Evolutionary conservation across 2,113 vertebrate species (phyloP).

Genomic region (Polyodon spathula): DNA sequence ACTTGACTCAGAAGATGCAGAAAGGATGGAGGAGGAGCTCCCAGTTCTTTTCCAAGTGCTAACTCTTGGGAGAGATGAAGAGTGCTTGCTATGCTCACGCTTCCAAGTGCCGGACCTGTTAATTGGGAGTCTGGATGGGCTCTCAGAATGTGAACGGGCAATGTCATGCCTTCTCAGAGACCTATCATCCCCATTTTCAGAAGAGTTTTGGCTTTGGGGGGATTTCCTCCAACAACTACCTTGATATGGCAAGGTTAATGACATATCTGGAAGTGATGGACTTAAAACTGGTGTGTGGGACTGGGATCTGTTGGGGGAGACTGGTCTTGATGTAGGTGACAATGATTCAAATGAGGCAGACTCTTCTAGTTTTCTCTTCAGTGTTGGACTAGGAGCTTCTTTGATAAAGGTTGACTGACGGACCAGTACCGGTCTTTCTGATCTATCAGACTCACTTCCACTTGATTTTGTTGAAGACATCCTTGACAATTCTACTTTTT

Average conservation of each 20-base stretch:
- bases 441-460: conserved; percentile 77
- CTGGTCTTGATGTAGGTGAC: conserved; percentile 66
- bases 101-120: conserved; percentile 94
- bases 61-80: conserved; percentile 86
- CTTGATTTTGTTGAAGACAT: conserved; percentile 81
- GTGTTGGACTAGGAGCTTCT: conserved; percentile 85
- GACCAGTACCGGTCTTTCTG: conserved; percentile 83
- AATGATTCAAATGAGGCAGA: conserved; percentile 82
- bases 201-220: conserved; percentile 63
- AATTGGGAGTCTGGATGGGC: conserved; percentile 76
- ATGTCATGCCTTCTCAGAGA: conserved; percentile 69
- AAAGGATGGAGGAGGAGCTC: conserved; percentile 90
- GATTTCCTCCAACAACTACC: conserved; percentile 63
- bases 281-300: conserved; percentile 73
- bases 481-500: conserved; percentile 71
- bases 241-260: conserved; percentile 55
- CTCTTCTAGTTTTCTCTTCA: conserved; percentile 87
- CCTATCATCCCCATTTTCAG: conserved; percentile 64
- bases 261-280: conserved; percentile 82
- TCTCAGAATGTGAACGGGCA: conserved; percentile 88
- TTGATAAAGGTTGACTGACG: conserved; percentile 98
- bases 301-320: conserved; percentile 64
- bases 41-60: conserved; percentile 95
- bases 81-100: conserved; percentile 83
- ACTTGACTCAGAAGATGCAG: conserved; percentile 92